Percentiles rank a stretch among this genome's conserved stretches.
Conservation (phyloP, 2,888 invertebrate genomes). For the Drosophila tanythrix region DNA sequence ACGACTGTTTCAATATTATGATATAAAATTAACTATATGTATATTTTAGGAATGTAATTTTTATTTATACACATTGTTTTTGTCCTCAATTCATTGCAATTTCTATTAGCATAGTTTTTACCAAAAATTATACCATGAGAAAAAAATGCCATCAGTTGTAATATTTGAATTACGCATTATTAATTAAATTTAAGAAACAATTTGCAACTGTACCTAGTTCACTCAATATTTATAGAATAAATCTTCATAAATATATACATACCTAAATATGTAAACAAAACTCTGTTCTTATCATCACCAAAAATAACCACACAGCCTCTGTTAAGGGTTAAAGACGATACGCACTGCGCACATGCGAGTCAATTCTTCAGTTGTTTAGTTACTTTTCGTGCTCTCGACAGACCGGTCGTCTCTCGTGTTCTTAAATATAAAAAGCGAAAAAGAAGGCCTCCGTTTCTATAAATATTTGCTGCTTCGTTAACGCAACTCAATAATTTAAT, state of each 20-base stretch:
- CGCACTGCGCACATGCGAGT: conserved; percentile 42
- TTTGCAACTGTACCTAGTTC: conserved; percentile 59
- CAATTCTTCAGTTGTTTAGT: conserved; percentile 35
- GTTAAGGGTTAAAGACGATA: conserved; percentile 48
- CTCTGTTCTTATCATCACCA: not conserved
- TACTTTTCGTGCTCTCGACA: conserved; percentile 40
- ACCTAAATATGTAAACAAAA: conserved; percentile 25
- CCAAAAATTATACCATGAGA: conserved; percentile 44
- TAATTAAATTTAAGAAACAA: conserved; percentile 57
- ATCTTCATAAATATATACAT: conserved; percentile 45
- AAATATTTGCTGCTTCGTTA: conserved; percentile 14
- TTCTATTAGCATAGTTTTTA: conserved; percentile 48
- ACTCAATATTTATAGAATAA: conserved; percentile 50
- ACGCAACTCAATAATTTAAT: conserved; percentile 13
- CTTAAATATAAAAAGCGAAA: conserved; percentile 6
- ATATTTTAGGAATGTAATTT: conserved; percentile 40
- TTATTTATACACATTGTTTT: conserved; percentile 53
- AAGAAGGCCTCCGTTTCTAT: conserved; percentile 1
- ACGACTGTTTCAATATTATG: conserved; percentile 66
- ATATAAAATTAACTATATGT: conserved; percentile 42
- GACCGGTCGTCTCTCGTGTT: conserved; percentile 39
- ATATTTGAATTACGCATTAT: conserved; percentile 54
- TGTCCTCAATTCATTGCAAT: conserved; percentile 40
- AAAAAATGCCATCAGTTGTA: conserved; percentile 56
- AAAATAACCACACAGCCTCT: conserved; percentile 4